Evolutionary conservation across 2,888 invertebrate species (phyloP).

Genomic region (Aplocera efformata): DNA sequence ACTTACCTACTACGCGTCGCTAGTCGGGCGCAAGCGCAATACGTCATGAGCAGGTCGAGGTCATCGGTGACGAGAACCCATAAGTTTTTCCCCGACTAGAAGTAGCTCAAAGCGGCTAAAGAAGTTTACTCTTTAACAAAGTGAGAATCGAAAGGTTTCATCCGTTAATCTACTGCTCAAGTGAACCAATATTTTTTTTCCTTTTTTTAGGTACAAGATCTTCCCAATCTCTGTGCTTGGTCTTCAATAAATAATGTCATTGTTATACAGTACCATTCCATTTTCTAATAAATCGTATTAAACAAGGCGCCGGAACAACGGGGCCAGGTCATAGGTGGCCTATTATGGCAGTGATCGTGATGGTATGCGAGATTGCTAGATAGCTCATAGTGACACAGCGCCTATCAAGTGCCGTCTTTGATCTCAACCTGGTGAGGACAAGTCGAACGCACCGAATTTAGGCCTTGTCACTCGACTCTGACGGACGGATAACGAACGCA

Average conservation of each 20-base stretch:
- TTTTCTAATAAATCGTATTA: conserved; percentile 27
- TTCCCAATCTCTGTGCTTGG: background rate
- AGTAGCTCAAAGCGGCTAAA: too few relatives aligned
- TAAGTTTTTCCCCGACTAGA: too few relatives aligned
- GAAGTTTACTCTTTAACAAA: too few relatives aligned
- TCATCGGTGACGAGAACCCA: too few relatives aligned
- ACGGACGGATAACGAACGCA: conserved; percentile 54
- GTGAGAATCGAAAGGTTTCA: too few relatives aligned
- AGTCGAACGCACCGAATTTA: conserved; percentile 46
- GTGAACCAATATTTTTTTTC: too few relatives aligned
- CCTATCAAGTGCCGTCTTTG: conserved; percentile 61
- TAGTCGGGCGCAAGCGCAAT: too few relatives aligned
- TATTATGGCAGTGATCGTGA: conserved; percentile 46
- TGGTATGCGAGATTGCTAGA: conserved; percentile 45
- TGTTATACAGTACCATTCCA: conserved; percentile 9
- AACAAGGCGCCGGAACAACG: conserved; percentile 30
- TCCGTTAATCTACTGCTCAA: too few relatives aligned
- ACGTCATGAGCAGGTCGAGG: too few relatives aligned
- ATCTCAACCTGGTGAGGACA: conserved; percentile 49
- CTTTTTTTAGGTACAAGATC: too few relatives aligned
- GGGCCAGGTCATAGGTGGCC: conserved; percentile 42
- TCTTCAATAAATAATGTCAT: conserved; percentile 6
- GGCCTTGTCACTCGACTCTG: conserved; percentile 41
- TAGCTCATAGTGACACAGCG: conserved; percentile 34
- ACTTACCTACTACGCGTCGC: too few relatives aligned